Evolutionary conservation across 2,797 vertebrate genomes (phyloP), one percentile per base, ranked within the genome.

Genomic region (Dallia pectoralis): DNA sequence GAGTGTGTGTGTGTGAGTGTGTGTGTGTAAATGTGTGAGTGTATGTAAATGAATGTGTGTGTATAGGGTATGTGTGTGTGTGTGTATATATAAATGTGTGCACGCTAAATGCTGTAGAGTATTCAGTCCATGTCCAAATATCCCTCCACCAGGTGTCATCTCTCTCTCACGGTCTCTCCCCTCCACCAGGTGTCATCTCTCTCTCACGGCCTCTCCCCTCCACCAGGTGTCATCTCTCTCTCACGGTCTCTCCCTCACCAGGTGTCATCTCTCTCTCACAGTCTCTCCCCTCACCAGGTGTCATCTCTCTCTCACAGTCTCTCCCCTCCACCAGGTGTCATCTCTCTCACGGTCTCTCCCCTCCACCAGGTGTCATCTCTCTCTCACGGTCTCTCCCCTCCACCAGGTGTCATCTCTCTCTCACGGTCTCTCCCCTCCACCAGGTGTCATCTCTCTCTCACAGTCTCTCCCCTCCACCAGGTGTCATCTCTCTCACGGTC

Each of bases 401-500:
- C 68, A 61, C 15, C 82, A 97, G 97, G 97, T 40, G 92, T 98
- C 69, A 92, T 68, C 44, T 68, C 67, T 48, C 93, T 99, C 14
- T 96, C 96, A 0, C 94, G 96, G 87, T 95, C 95, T 0, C 92
- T 98, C 78, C 93, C 59, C 12, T 33, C 22, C 68, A 61, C 15
- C 82, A 97, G 97, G 97, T 40, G 92, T 98, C 69, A 92, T 68
- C 44, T 68, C 67, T 48, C 93, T 99, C 14, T 96, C 96, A 0
- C 94, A 96, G 87, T 95, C 95, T 0, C 92, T 98, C 78, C 93
- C 59, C 12, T 33, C 22, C 68, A 61, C 15, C 82, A 97, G 97
- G 97, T 40, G 92, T 98, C 69, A 92, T 68, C 67, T 48, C 93
- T 99, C 14, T 96, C 96, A 0, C 94, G 96, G 87, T 95, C 95